Evolutionary conservation across 2,888 invertebrate species (phyloP).

Genomic region (Seira ritae): DNA sequence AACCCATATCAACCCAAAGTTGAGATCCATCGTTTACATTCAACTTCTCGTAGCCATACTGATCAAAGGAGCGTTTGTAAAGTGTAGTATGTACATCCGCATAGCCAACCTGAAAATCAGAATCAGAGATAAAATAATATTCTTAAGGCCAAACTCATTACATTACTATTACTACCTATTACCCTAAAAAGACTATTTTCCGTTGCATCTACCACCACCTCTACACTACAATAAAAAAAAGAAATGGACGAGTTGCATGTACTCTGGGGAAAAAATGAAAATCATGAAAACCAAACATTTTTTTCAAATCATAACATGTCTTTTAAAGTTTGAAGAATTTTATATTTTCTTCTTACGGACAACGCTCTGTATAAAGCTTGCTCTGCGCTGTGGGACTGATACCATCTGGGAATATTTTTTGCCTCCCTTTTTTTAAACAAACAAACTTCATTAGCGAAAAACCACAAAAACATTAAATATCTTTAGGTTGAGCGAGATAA

Average conservation of each 20-base stretch:
- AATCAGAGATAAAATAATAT: neutral
- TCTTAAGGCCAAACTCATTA: neutral
- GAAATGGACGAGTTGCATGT: neutral
- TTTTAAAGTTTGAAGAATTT: too few species aligned
- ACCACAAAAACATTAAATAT: neutral
- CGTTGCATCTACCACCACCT: too few species aligned
- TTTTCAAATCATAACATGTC: too few species aligned
- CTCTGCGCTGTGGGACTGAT: conserved; percentile 56
- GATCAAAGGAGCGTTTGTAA: conserved; percentile 89
- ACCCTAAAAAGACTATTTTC: neutral
- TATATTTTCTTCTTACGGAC: conserved; percentile 52
- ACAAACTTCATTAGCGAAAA: conserved; percentile 6
- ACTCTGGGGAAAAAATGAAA: too few species aligned
- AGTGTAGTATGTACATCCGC: conserved; percentile 92
- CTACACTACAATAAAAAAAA: neutral
- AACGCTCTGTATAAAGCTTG: conserved; percentile 67
- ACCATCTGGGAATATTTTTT: conserved; percentile 71
- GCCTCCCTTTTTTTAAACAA: conserved; percentile 62
- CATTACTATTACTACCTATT: too few species aligned
- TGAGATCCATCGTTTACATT: conserved; percentile 93
- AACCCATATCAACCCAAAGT: conserved; percentile 93
- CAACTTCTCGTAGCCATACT: conserved; percentile 89
- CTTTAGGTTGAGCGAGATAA: neutral
- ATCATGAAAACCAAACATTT: neutral
- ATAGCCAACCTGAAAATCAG: conserved; percentile 86